phyloP scores from a whole-genome alignment of 2,888 invertebrate species.

The Pseudococcus jackbeardsleyi region DNA sequence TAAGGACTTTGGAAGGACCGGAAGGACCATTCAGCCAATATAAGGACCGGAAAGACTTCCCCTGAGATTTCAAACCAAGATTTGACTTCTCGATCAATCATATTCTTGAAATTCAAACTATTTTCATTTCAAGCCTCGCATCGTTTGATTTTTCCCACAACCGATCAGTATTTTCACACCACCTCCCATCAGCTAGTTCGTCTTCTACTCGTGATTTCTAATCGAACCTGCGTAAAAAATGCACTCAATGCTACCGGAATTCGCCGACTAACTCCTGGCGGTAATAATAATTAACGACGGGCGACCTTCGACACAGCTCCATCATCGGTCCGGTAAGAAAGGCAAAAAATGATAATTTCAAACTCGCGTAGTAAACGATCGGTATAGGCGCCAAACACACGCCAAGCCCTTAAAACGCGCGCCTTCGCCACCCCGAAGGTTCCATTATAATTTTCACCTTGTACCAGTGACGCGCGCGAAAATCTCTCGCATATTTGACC shows the following conservation, averaged over 20 bases:
- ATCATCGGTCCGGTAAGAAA: neutral
- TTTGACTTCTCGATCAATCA: neutral
- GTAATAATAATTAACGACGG: neutral
- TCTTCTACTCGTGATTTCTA: neutral
- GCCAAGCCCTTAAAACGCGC: constrained; percentile 30
- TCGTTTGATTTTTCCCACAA: too few species aligned
- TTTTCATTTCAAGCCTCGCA: too few species aligned
- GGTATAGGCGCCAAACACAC: neutral
- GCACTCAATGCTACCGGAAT: constrained; percentile 37
- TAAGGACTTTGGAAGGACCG: too few species aligned
- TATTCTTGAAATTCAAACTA: neutral
- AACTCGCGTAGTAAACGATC: neutral
- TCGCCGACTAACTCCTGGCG: neutral
- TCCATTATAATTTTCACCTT: constrained; percentile 36
- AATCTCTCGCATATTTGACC: constrained; percentile 30
- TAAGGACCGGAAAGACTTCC: too few species aligned
- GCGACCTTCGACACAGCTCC: neutral
- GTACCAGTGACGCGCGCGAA: constrained; percentile 19
- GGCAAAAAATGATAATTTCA: neutral
- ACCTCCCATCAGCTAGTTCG: too few species aligned
- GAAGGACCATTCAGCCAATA: too few species aligned
- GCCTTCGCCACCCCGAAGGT: constrained; percentile 29
- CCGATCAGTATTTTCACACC: too few species aligned
- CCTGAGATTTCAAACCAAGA: too few species aligned
- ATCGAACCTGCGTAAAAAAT: neutral